Conservation (phyloP, 2,888 invertebrate genomes). For the Volucella inanis region DNA sequence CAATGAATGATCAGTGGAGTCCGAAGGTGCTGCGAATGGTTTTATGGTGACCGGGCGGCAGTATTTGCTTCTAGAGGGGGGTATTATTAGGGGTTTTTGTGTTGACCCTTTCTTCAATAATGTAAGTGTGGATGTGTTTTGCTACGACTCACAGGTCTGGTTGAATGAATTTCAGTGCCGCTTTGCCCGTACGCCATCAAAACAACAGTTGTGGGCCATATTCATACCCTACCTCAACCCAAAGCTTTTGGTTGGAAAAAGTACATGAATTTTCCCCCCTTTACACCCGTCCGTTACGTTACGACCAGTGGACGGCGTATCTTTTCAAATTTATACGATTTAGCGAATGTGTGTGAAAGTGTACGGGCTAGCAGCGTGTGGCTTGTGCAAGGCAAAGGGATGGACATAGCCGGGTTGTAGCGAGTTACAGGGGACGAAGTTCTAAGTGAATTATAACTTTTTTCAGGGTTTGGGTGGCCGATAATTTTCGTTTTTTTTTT, state of each 20-base stretch:
- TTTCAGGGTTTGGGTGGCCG: conserved; percentile 22
- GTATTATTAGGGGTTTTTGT: conserved; percentile 30
- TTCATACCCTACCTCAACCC: conserved; percentile 54
- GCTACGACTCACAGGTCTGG: neutral
- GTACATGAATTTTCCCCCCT: conserved; percentile 17
- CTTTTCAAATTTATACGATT: conserved; percentile 1
- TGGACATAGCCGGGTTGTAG: neutral
- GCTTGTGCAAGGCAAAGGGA: neutral
- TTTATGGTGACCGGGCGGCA: neutral
- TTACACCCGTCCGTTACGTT: no score
- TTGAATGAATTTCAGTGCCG: conserved; percentile 35
- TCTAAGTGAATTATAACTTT: conserved; percentile 16
- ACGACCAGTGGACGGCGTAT: neutral
- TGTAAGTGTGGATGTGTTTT: neutral
- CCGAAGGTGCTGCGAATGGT: neutral
- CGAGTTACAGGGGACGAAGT: neutral
- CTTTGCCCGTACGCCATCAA: neutral
- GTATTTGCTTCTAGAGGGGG: neutral
- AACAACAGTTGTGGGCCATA: conserved; percentile 41
- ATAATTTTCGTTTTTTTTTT: neutral
- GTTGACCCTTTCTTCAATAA: conserved; percentile 42
- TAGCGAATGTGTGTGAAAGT: conserved; percentile 3
- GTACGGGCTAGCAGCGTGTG: neutral
- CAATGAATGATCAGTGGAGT: conserved; percentile 43
- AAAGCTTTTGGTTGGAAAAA: conserved; percentile 35